Base-by-base conservation (phyloP, 2,888 invertebrate genomes). In the Tenodera sinensis region DNA sequence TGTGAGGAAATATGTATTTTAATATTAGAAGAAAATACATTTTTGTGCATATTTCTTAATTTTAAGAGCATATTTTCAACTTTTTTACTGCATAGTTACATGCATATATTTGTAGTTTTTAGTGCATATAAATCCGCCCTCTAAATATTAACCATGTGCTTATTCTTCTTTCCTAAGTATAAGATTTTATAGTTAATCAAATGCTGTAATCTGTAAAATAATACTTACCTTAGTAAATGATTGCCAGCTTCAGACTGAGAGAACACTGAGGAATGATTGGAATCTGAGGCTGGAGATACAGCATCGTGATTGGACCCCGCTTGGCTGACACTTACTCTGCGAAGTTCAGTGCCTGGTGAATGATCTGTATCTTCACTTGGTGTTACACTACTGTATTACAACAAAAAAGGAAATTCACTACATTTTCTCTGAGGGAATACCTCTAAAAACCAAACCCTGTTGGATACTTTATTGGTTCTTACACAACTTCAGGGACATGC, bases 301-400 rank as follows among this genome's bases (percentile, higher is more conserved):
- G 91, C 91, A 20, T 91, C 91, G 89, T 93, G 89, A 54, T 90
- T 85, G 28, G 90, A 82, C 25, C 91, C 91, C 81, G 91, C 90
- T 90, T 93, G 93, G 28, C 93, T 93, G 87, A 94, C 93, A 12
- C 93, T 93, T 27, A 93, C 93, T 25, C 94, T 92, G 28, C 93
- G 93, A 83, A 93, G 91, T 83, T 94, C 94, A 71, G 92, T 91
- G 28, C 93, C 93, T 25, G 92, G 91, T 84, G 92, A 91, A 12
- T 91, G 90, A 83, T 92, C 92, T 12, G 92, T 92, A 91, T 94
- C 94, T 81, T 94, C 94, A 90, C 92, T 93, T 14, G 93, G 92
- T 25, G 93, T 93, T 90, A 93, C 92, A 91, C 93, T 93, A 90
- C 28, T 88, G 30, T 47, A 85, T n/a, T 54, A 85, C 34, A 84